Conservation (phyloP, 2,113 vertebrate species). For the Pseudorasbora parva region DNA sequence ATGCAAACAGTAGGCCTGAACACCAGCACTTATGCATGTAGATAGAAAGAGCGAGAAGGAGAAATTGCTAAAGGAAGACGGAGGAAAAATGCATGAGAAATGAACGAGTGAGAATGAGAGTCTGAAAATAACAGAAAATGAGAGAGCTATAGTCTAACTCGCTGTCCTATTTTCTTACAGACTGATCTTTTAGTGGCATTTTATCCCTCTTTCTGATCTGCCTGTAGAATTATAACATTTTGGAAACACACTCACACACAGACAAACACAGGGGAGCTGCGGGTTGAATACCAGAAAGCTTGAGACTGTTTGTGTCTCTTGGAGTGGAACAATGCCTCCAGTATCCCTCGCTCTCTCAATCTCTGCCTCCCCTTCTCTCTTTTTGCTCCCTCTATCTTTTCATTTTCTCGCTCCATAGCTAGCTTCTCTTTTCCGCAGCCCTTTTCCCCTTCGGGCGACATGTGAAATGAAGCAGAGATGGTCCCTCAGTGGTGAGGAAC, state of each 20-base stretch:
- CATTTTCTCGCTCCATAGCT: conserved; percentile 33
- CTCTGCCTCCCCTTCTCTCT: conserved; percentile 3
- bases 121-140: background rate
- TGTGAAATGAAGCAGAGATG: conserved; percentile 48
- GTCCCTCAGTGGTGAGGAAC: conserved; percentile 38
- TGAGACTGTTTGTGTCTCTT: conserved; percentile 40
- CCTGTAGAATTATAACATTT: conserved; percentile 28
- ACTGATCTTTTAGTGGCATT: conserved; percentile 37
- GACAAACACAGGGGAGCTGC: conserved; percentile 18
- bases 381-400: conserved; percentile 28
- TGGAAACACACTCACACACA: conserved; percentile 39
- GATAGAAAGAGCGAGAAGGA: background rate
- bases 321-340: conserved; percentile 50
- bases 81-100: background rate
- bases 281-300: conserved; percentile 45
- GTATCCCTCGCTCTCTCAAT: conserved; percentile 20
- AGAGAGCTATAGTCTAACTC: too few species aligned
- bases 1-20: conserved; percentile 24
- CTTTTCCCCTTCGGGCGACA: conserved; percentile 29
- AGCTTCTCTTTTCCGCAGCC: conserved; percentile 27
- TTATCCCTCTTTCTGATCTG: conserved; percentile 11
- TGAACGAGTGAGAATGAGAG: background rate
- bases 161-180: conserved; percentile 6
- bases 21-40: conserved; percentile 1
- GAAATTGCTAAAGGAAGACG: background rate